Conservation (phyloP, 2,888 invertebrate genomes). For the Scaptomyza cyrtandrae region DNA sequence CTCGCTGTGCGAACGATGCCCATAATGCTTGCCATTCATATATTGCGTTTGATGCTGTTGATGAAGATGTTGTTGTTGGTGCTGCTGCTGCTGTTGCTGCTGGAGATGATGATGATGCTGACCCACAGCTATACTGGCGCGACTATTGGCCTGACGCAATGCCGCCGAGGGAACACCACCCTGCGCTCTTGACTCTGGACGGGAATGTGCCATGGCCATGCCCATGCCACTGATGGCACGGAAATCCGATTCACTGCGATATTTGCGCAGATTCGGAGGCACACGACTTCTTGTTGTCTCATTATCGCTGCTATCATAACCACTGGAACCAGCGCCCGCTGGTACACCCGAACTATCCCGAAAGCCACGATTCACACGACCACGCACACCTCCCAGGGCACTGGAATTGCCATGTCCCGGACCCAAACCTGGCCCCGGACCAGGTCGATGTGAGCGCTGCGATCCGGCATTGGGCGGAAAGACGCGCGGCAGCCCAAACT, state of each 20-base stretch:
- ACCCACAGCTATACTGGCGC: conserved; percentile 85
- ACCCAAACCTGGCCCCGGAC: conserved; percentile 66
- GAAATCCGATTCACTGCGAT: conserved; percentile 95
- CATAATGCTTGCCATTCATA: conserved; percentile 83
- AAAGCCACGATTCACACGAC: conserved; percentile 85
- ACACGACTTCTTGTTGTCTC: conserved; percentile 87
- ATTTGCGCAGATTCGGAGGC: conserved; percentile 87
- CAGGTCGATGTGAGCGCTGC: conserved; percentile 87
- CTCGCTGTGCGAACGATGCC: conserved; percentile 92
- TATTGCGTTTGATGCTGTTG: conserved; percentile 68
- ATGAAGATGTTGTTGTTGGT: conserved; percentile 60
- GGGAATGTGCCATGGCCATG: conserved; percentile 76
- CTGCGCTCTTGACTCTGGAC: conserved; percentile 84
- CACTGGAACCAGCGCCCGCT: conserved; percentile 89
- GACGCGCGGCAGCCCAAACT: conserved; percentile 96
- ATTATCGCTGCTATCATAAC: conserved; percentile 96
- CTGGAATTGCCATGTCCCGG: conserved; percentile 55
- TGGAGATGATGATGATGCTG: conserved; percentile 72
- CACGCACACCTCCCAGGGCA: conserved; percentile 84
- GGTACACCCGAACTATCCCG: conserved; percentile 86
- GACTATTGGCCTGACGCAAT: conserved; percentile 89
- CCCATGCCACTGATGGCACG: conserved; percentile 85
- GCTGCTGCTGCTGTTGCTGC: conserved; percentile 56
- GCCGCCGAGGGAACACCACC: conserved; percentile 87
- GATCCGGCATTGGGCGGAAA: conserved; percentile 93